A percentile compares a stretch with the other conserved stretches of the same genome.
Conservation (phyloP, 2,888 invertebrate genomes). For the Limnephilus rhombicus region DNA sequence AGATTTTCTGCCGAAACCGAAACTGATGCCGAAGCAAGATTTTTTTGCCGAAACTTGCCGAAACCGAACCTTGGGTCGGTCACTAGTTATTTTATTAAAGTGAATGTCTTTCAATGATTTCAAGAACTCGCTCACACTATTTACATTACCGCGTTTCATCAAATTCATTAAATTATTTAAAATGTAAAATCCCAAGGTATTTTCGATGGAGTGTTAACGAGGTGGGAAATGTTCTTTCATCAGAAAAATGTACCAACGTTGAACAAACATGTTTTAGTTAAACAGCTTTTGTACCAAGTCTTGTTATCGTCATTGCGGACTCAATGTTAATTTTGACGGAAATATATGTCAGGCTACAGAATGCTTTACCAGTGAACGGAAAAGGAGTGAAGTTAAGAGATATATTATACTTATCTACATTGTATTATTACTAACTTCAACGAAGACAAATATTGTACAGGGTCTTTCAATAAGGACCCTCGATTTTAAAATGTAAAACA, state of each 20-base stretch:
- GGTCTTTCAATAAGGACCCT: too few relatives aligned
- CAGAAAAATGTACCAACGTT: not conserved
- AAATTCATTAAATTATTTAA: not conserved
- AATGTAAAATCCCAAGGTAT: not conserved
- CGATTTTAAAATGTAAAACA: too few relatives aligned
- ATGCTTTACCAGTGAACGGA: too few relatives aligned
- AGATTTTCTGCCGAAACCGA: too few relatives aligned
- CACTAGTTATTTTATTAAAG: too few relatives aligned
- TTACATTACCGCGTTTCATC: not conserved
- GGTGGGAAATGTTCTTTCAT: not conserved
- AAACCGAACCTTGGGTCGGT: too few relatives aligned
- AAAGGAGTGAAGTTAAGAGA: too few relatives aligned
- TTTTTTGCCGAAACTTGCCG: too few relatives aligned
- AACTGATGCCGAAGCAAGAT: too few relatives aligned
- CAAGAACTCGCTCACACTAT: not conserved
- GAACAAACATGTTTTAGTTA: not conserved
- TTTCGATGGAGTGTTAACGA: not conserved
- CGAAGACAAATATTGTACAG: too few relatives aligned
- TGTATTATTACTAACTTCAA: too few relatives aligned
- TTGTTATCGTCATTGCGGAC: not conserved
- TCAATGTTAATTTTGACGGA: not conserved
- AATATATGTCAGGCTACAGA: not conserved
- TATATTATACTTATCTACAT: too few relatives aligned
- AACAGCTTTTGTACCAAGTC: not conserved
- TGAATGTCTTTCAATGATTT: not conserved